Evolutionary conservation across 2,888 invertebrate species (phyloP).

Genomic region (Anorthoa munda): DNA sequence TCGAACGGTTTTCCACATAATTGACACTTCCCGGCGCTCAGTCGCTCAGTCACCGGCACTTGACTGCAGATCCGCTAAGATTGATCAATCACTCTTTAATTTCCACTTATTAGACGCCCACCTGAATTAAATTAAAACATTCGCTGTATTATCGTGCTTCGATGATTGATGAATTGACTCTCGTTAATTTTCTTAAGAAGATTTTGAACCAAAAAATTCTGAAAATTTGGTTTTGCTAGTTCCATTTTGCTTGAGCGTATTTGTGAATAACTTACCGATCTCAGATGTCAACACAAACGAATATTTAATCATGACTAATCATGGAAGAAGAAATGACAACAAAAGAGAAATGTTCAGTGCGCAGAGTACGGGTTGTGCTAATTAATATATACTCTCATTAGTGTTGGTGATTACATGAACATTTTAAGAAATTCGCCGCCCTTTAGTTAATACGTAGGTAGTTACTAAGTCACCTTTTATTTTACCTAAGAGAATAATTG

Average conservation of each 20-base stretch:
- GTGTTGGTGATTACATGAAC: background rate
- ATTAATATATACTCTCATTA: background rate
- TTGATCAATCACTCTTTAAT: conserved; percentile 84
- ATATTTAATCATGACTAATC: background rate
- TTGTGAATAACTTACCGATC: too few species aligned
- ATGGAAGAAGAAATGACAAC: background rate
- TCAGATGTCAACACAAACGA: background rate
- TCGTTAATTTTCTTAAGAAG: background rate
- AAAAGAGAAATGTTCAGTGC: background rate
- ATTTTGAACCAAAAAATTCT: background rate
- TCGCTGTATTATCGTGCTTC: conserved; percentile 27
- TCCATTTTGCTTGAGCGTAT: background rate
- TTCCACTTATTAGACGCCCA: conserved; percentile 68
- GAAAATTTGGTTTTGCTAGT: background rate
- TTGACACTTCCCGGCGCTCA: conserved; percentile 73
- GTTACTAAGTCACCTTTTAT: background rate
- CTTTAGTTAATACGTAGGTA: background rate
- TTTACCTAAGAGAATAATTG: background rate
- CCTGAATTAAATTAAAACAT: conserved; percentile 39
- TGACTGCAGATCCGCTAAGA: conserved; percentile 75
- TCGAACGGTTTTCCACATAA: conserved; percentile 68
- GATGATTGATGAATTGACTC: conserved; percentile 44
- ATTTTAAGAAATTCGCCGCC: background rate
- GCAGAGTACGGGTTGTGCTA: background rate
- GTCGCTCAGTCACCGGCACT: conserved; percentile 78